Conservation (phyloP, 2,797 vertebrate species). For the Phrynocephalus guinanensis region DNA sequence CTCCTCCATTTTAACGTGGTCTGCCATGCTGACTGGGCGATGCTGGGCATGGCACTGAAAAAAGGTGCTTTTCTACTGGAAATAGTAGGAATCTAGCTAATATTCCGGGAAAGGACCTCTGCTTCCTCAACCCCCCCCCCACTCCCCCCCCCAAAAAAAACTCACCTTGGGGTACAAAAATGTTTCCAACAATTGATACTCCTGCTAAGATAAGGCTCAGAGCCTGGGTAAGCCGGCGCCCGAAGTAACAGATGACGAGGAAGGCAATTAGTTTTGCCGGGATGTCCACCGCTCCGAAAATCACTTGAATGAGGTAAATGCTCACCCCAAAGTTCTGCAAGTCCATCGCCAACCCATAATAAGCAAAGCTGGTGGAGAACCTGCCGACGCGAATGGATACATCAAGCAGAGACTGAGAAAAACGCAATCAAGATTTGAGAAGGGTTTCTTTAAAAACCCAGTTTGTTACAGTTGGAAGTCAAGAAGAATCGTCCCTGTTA, state of each 20-base stretch:
- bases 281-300: slow-evolving; percentile 81
- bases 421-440: no score
- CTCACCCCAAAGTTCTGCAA: slow-evolving; percentile 84
- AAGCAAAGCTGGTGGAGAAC: slow-evolving; percentile 83
- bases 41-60: no score
- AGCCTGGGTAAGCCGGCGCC: slow-evolving; percentile 76
- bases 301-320: slow-evolving; percentile 83
- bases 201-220: slow-evolving; percentile 78
- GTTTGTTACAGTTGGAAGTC: no score
- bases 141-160: no score
- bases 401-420: background rate
- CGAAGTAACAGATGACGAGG: slow-evolving; percentile 74
- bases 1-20: no score
- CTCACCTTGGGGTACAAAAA: slow-evolving; percentile 79
- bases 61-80: no score
- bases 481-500: no score
- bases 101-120: no score
- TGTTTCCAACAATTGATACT: slow-evolving; percentile 78
- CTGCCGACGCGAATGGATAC: slow-evolving; percentile 54
- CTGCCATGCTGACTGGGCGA: no score
- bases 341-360: slow-evolving; percentile 84
- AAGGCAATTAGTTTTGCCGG: slow-evolving; percentile 81
- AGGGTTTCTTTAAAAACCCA: no score
- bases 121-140: no score
- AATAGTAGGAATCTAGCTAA: no score